These are phyloP conservation scores for Melanophora roralis DNA, from an alignment of 2,888 invertebrate species.

Conservation along the genomic window DNA sequence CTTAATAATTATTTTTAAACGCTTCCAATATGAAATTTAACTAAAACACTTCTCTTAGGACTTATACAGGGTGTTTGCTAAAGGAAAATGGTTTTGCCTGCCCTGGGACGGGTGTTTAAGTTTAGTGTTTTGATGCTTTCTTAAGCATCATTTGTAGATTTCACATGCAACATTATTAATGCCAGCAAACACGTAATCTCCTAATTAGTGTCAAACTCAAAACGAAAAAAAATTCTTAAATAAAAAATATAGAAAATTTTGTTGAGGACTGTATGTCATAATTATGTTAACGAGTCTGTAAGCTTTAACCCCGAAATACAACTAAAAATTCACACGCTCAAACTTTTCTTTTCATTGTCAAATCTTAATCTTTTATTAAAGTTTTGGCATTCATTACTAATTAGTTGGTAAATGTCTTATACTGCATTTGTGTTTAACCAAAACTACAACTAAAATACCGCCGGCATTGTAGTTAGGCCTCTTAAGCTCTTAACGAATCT, in stretches of 20 bases:
- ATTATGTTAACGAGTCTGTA: not conserved
- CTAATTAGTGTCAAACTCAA: conserved; percentile 62
- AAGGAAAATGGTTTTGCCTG: not conserved
- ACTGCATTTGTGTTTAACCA: too few relatives aligned
- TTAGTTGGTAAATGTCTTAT: too few relatives aligned
- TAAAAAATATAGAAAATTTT: too few relatives aligned
- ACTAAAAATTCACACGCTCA: conserved; percentile 40
- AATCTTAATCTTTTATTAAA: not conserved
- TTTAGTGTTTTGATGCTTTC: not conserved
- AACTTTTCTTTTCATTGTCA: conserved; percentile 13
- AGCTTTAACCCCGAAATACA: not conserved
- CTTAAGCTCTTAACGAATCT: conserved; percentile 54
- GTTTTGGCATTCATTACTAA: too few relatives aligned
- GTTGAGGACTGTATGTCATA: not conserved
- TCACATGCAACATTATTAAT: conserved; percentile 59
- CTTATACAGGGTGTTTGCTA: conserved; percentile 45
- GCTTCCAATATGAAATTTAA: conserved; percentile 45
- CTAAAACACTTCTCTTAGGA: too few relatives aligned
- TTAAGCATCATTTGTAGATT: conserved; percentile 37
- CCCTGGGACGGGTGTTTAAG: not conserved
- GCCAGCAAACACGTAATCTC: conserved; percentile 63
- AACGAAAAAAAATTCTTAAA: not conserved
- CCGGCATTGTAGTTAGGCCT: conserved; percentile 37
- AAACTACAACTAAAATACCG: not conserved
- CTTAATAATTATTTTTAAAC: conserved; percentile 62